A percentile compares a stretch with the other conserved stretches of the same genome.
These are phyloP conservation scores for Hiodon alosoides DNA, from an alignment of 2,113 vertebrate species.

Conservation along the genomic window DNA sequence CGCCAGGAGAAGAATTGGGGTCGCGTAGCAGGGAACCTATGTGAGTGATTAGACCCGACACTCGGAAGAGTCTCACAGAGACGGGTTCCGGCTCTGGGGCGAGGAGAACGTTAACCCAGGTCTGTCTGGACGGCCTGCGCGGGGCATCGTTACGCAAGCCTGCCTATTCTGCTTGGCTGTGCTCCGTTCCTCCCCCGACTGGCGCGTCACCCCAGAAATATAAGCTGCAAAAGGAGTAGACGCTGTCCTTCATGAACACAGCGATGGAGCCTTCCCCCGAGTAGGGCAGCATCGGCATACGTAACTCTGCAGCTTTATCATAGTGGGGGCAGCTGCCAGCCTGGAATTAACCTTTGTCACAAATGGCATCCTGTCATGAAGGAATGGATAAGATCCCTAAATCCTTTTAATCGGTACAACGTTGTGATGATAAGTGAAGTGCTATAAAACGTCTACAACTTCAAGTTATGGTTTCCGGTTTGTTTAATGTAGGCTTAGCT, in stretches of 20 bases:
- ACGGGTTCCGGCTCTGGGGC: slow-evolving; percentile 36
- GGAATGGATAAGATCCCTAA: not conserved
- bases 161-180: slow-evolving; percentile 40
- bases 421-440: not conserved
- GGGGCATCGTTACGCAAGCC: slow-evolving; percentile 36
- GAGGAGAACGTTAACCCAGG: slow-evolving; percentile 26
- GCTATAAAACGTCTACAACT: no score
- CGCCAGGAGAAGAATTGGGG: slow-evolving; percentile 55
- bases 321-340: not conserved
- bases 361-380: slow-evolving; percentile 1
- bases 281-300: slow-evolving; percentile 2
- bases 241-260: slow-evolving; percentile 33
- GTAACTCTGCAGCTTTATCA: slow-evolving; percentile 19
- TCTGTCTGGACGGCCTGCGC: slow-evolving; percentile 22
- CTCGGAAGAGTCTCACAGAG: slow-evolving; percentile 37
- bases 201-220: slow-evolving; percentile 54
- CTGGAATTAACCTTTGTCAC: not conserved
- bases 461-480: no score
- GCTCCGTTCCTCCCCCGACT: slow-evolving; percentile 50
- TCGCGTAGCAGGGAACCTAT: slow-evolving; percentile 48
- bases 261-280: slow-evolving; percentile 7
- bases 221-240: slow-evolving; percentile 37
- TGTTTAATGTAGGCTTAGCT: no score
- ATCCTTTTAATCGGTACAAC: not conserved
- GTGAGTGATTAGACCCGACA: slow-evolving; percentile 59